phyloP scores from a whole-genome alignment of 2,888 invertebrate species.

The Odontocolon sp. region DNA sequence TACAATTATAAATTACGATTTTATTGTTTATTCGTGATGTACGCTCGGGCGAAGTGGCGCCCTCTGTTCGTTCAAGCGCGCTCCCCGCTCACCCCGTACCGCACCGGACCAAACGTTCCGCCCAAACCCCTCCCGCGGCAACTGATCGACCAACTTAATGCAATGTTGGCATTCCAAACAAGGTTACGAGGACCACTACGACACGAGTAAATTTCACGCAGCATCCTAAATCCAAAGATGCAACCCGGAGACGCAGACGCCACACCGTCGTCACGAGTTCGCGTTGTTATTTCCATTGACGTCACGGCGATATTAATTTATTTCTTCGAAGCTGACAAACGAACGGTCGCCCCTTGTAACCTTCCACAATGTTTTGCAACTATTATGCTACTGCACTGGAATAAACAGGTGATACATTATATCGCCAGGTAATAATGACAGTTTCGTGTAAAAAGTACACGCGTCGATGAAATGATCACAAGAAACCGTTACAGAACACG shows the following conservation, averaged over 20 bases:
- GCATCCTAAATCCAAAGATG: background rate
- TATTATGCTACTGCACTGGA: slow-evolving; percentile 9
- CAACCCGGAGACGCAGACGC: background rate
- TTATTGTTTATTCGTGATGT: too few species aligned
- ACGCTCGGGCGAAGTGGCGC: too few species aligned
- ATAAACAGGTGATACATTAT: slow-evolving; percentile 18
- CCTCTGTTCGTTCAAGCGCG: too few species aligned
- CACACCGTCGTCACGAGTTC: background rate
- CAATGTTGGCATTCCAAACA: too few species aligned
- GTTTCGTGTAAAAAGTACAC: background rate
- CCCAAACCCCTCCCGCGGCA: too few species aligned
- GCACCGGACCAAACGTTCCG: too few species aligned
- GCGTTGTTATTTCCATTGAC: slow-evolving; percentile 1
- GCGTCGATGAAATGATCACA: background rate
- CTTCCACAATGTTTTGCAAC: slow-evolving; percentile 19
- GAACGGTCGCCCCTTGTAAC: background rate
- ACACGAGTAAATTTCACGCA: background rate
- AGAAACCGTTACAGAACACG: slow-evolving; percentile 35
- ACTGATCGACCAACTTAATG: too few species aligned
- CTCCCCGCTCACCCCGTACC: too few species aligned
- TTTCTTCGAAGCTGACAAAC: background rate
- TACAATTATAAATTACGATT: too few species aligned
- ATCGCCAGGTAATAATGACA: slow-evolving; percentile 1
- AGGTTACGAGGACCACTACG: too few species aligned
- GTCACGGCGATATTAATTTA: slow-evolving; percentile 3